These are phyloP conservation scores for Sycophaga agraensis DNA, from an alignment of 1,140 invertebrate species.

Conservation along the genomic window DNA sequence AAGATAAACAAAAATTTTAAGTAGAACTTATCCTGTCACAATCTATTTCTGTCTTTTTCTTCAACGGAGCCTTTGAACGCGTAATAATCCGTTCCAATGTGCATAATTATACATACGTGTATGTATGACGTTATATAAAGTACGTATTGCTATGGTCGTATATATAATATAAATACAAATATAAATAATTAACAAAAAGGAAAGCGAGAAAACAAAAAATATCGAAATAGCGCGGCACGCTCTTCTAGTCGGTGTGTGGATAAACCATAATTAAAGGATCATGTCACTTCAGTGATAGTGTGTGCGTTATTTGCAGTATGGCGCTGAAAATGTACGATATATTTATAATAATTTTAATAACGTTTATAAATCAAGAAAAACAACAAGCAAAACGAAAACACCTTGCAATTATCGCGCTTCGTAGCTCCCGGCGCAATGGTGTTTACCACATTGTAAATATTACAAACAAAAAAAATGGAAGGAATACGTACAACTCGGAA, in stretches of 20 bases:
- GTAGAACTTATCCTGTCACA: slow-evolving; percentile 15
- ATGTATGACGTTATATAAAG: slow-evolving; percentile 28
- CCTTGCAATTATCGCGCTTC: slow-evolving; percentile 25
- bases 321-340: slow-evolving; percentile 50
- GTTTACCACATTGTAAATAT: slow-evolving; percentile 47
- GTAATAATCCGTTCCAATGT: slow-evolving; percentile 56
- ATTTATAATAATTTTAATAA: slow-evolving; percentile 60
- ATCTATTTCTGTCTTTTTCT: slow-evolving; percentile 37
- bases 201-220: slow-evolving; percentile 29
- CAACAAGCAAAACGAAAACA: slow-evolving; percentile 9
- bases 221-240: slow-evolving; percentile 1
- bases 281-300: slow-evolving; percentile 16
- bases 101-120: slow-evolving; percentile 42
- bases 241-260: slow-evolving; percentile 3
- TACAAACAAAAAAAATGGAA: slow-evolving; percentile 15
- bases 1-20: slow-evolving; percentile 3
- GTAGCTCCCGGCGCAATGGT: slow-evolving; percentile 34
- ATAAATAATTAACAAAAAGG: slow-evolving; percentile 33
- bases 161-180: slow-evolving; percentile 29
- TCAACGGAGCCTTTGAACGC: slow-evolving; percentile 43
- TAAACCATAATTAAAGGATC: slow-evolving; percentile 4
- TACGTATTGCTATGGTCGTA: slow-evolving; percentile 30
- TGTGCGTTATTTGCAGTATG: slow-evolving; percentile 16
- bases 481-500: slow-evolving; percentile 39
- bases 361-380: slow-evolving; percentile 50